These are phyloP conservation scores for Eupithecia inturbata DNA, from an alignment of 2,888 invertebrate genomes.

Conservation along the genomic window DNA sequence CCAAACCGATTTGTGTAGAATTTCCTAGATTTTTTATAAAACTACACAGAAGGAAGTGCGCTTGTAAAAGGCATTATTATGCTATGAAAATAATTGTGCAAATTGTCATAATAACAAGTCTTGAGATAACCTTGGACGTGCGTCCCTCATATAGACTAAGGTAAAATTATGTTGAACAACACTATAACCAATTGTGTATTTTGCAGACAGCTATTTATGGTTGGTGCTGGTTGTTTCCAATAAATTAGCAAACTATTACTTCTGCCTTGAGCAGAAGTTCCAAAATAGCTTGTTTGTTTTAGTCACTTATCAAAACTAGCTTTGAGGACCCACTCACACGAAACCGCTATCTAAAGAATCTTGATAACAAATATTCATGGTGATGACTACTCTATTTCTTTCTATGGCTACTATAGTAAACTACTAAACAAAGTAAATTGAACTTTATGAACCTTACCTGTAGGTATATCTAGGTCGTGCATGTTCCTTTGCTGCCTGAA, in stretches of 20 bases:
- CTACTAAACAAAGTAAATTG: constrained; percentile 8
- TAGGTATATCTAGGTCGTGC: constrained; percentile 83
- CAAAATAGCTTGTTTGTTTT: not conserved
- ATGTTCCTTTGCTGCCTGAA: constrained; percentile 87
- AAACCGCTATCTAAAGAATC: constrained; percentile 1
- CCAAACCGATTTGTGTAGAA: not conserved
- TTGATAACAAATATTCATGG: constrained; percentile 8
- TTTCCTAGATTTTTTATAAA: constrained; percentile 20
- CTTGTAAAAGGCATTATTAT: constrained; percentile 44
- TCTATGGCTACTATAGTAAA: not conserved
- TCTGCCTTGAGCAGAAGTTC: not conserved
- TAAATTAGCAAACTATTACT: not conserved
- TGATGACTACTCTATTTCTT: not conserved
- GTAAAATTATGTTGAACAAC: constrained; percentile 33
- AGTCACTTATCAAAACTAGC: not conserved
- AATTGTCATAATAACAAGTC: constrained; percentile 51
- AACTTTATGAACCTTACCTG: constrained; percentile 72
- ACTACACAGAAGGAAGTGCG: constrained; percentile 44
- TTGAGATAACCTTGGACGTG: constrained; percentile 51
- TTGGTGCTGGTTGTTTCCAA: not conserved
- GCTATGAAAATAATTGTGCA: constrained; percentile 51
- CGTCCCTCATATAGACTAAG: constrained; percentile 48
- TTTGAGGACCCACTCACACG: constrained; percentile 1
- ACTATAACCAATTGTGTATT: constrained; percentile 10
- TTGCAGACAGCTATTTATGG: constrained; percentile 2